Percentiles rank a stretch among this genome's conserved stretches.
Conservation (phyloP, 2,888 invertebrate genomes). For the Cataglyphis albicans region DNA sequence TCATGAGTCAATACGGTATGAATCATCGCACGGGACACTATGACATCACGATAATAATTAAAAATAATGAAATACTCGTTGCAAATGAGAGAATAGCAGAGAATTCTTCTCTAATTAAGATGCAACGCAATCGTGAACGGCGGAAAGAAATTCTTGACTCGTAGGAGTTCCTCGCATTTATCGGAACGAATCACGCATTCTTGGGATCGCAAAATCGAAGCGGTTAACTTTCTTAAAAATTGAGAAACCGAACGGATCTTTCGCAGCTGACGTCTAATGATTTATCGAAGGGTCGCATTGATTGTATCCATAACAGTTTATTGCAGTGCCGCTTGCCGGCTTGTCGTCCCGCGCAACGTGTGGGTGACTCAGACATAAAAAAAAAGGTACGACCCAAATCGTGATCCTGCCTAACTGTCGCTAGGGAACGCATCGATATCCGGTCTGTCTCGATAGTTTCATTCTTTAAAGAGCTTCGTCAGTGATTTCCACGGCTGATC, state of each 20-base stretch:
- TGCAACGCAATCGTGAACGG: background rate
- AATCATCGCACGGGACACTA: conserved; percentile 24
- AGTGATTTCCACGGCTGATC: conserved; percentile 60
- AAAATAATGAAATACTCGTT: conserved; percentile 28
- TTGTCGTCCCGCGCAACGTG: conserved; percentile 13
- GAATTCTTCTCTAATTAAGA: background rate
- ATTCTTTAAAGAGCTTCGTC: conserved; percentile 60
- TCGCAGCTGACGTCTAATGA: background rate
- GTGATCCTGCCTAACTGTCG: conserved; percentile 55
- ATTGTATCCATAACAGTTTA: conserved; percentile 9
- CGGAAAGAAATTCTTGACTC: background rate
- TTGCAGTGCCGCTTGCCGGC: background rate
- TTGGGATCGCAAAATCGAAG: background rate
- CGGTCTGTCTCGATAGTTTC: conserved; percentile 63
- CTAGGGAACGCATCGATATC: conserved; percentile 70
- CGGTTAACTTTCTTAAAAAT: background rate
- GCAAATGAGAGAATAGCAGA: conserved; percentile 13
- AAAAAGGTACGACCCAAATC: conserved; percentile 54
- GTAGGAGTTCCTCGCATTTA: background rate
- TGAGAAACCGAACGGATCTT: background rate
- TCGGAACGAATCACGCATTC: background rate
- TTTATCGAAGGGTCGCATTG: conserved; percentile 33
- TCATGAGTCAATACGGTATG: conserved; percentile 28
- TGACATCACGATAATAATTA: conserved; percentile 40
- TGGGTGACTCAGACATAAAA: conserved; percentile 53